Percentiles rank a stretch among this genome's conserved stretches.
These are phyloP conservation scores for Frieseomelitta varia DNA, from an alignment of 1,140 invertebrate genomes.

Conservation along the genomic window DNA sequence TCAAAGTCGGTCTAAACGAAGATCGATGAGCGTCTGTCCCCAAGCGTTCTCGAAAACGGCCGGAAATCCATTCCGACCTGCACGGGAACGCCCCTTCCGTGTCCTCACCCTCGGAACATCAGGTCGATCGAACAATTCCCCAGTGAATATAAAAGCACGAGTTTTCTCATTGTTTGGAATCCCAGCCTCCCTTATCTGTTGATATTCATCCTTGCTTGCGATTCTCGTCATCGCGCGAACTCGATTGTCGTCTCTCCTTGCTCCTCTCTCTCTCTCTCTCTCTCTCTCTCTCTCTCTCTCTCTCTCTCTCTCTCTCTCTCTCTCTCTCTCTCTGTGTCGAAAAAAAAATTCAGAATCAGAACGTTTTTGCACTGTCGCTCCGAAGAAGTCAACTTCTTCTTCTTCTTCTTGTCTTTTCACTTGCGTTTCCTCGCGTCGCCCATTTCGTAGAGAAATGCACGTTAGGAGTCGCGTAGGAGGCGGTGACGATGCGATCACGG, in stretches of 20 bases:
- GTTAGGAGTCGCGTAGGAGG: background rate
- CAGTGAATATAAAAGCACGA: slow-evolving; percentile 2
- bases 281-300: too few species aligned
- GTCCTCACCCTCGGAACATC: background rate
- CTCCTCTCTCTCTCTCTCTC: too few species aligned
- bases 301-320: too few species aligned
- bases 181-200: background rate
- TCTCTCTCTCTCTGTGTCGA: too few species aligned
- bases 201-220: background rate
- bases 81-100: slow-evolving; percentile 34
- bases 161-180: slow-evolving; percentile 19
- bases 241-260: background rate
- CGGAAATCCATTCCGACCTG: slow-evolving; percentile 16
- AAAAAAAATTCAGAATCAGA: too few species aligned
- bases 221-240: background rate
- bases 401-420: background rate
- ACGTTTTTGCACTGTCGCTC: too few species aligned
- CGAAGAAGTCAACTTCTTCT: too few species aligned
- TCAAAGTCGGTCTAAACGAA: slow-evolving; percentile 16
- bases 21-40: slow-evolving; percentile 30
- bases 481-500: background rate
- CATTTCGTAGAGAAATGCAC: background rate
- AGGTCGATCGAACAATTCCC: slow-evolving; percentile 12
- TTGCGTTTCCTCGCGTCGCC: background rate
- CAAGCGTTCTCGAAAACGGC: slow-evolving; percentile 8